These are phyloP conservation scores for Drosophila malerkotliana DNA, from an alignment of 1,140 invertebrate genomes.

Conservation along the genomic window DNA sequence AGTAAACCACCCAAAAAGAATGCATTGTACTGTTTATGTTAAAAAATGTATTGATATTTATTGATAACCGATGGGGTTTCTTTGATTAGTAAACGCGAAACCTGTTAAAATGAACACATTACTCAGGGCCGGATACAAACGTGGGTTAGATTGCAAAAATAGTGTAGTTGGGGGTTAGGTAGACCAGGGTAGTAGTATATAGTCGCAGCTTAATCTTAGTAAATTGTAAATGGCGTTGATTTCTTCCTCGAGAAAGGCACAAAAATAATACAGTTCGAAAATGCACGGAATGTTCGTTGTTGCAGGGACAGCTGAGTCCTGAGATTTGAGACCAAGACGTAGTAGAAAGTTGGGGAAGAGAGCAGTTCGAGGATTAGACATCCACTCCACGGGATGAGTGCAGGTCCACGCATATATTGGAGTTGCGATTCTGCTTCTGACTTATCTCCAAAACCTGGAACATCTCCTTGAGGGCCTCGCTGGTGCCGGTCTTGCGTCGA, in stretches of 20 bases:
- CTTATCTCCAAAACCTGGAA: conserved; percentile 83
- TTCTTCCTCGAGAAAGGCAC: conserved; percentile 46
- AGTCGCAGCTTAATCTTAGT: conserved; percentile 26
- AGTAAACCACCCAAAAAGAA: not conserved
- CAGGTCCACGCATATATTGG: conserved; percentile 76
- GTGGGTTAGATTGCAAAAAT: conserved; percentile 16
- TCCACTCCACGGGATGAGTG: conserved; percentile 50
- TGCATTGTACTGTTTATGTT: conserved; percentile 22
- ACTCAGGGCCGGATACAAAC: conserved; percentile 10
- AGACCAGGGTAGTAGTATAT: conserved; percentile 6
- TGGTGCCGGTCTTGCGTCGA: conserved; percentile 71
- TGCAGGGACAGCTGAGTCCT: conserved; percentile 50
- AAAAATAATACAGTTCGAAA: conserved; percentile 53
- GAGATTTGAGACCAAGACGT: conserved; percentile 64
- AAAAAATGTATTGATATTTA: conserved; percentile 50
- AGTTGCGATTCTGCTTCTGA: conserved; percentile 82
- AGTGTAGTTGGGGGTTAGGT: not conserved
- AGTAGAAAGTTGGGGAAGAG: conserved; percentile 21
- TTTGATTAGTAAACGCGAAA: conserved; percentile 39
- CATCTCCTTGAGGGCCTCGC: conserved; percentile 81
- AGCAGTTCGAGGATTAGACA: conserved; percentile 16
- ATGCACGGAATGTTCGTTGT: conserved; percentile 77
- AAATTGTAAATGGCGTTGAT: conserved; percentile 45
- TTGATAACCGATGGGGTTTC: conserved; percentile 38
- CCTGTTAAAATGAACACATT: conserved; percentile 61